Evolutionary conservation across 92 coral and sea anemone genomes (phyloP).

Genomic region (Porites lobata): DNA sequence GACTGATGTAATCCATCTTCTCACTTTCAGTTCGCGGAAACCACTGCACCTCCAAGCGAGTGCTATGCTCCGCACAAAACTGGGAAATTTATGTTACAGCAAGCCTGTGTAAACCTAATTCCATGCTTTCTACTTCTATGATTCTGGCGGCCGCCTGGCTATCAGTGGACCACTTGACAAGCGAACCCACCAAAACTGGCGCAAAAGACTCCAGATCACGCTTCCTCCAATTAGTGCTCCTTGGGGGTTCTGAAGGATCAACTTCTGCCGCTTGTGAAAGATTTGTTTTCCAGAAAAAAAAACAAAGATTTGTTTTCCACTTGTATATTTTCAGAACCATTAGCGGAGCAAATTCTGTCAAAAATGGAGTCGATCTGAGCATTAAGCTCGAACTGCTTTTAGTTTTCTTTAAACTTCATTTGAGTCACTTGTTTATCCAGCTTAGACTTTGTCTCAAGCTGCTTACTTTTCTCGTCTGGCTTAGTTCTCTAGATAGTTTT

Average conservation of each 20-base stretch:
- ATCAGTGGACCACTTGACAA: constrained; percentile 46
- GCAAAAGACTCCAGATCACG: neutral
- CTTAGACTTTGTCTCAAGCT: too few species aligned
- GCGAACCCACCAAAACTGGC: constrained; percentile 24
- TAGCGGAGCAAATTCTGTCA: too few species aligned
- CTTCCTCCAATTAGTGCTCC: constrained; percentile 21
- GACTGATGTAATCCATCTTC: constrained; percentile 48
- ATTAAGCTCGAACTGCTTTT: too few species aligned
- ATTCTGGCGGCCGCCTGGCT: constrained; percentile 59
- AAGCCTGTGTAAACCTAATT: constrained; percentile 47
- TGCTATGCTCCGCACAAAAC: constrained; percentile 9
- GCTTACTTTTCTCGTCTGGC: too few species aligned
- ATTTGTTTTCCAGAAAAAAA: constrained; percentile 30
- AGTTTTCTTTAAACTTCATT: too few species aligned
- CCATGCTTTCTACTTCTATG: constrained; percentile 66
- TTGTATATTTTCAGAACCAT: constrained; percentile 31
- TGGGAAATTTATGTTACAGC: constrained; percentile 52
- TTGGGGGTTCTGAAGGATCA: constrained; percentile 17
- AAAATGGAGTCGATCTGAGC: neutral
- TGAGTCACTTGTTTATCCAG: too few species aligned
- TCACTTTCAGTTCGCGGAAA: constrained; percentile 48
- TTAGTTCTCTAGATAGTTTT: too few species aligned
- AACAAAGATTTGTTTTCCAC: constrained; percentile 67
- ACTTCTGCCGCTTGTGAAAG: too few species aligned
- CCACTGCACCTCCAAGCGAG: constrained; percentile 40